phyloP scores from a whole-genome alignment of 1,140 invertebrate species.

The Temnothorax longispinosus region DNA sequence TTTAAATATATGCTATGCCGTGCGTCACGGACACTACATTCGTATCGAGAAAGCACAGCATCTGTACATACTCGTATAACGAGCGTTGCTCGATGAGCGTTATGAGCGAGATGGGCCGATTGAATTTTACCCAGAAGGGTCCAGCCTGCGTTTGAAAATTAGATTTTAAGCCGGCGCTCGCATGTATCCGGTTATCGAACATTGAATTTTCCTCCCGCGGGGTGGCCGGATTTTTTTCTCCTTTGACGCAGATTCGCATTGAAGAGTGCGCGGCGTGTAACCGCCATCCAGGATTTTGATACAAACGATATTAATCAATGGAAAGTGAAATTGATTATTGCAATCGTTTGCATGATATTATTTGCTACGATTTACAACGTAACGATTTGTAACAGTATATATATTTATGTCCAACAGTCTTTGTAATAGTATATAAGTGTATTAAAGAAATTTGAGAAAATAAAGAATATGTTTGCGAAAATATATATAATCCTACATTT shows the following conservation, averaged over 20 bases:
- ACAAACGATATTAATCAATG: conserved; percentile 3
- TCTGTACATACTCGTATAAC: conserved; percentile 28
- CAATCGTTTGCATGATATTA: neutral
- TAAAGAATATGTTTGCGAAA: neutral
- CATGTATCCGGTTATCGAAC: conserved; percentile 70
- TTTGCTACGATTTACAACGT: neutral
- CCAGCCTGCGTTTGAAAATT: conserved; percentile 66
- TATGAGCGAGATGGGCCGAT: conserved; percentile 66
- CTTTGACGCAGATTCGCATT: conserved; percentile 15
- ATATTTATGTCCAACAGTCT: neutral
- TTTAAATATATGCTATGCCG: neutral
- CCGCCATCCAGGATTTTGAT: neutral
- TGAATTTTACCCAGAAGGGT: conserved; percentile 66
- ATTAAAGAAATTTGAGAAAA: neutral
- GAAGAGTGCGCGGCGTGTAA: neutral
- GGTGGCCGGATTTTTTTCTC: conserved; percentile 35
- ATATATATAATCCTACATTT: neutral
- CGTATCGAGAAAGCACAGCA: conserved; percentile 4
- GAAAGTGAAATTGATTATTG: conserved; percentile 24
- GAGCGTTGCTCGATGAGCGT: conserved; percentile 46
- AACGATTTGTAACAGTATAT: neutral
- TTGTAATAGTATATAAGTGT: neutral
- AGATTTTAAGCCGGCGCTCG: conserved; percentile 68
- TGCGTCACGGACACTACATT: neutral
- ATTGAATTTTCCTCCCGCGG: conserved; percentile 67